Evolutionary conservation across 2,888 invertebrate species (phyloP).

Genomic region (Calliopum simillimum): DNA sequence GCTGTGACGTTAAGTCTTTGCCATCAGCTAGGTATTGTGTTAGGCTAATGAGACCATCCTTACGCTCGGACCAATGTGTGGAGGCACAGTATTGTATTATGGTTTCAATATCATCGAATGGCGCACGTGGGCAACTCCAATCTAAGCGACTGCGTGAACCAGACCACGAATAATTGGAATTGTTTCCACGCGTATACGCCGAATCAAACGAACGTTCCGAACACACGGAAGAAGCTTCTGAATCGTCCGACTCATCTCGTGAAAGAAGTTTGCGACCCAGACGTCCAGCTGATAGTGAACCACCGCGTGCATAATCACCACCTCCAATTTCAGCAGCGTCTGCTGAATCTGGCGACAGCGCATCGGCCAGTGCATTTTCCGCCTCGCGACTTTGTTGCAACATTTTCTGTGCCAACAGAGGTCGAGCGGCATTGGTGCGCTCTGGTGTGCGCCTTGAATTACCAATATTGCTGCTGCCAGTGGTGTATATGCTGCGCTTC

Average conservation of each 20-base stretch:
- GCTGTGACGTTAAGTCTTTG: conserved; percentile 71
- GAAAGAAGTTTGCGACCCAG: conserved; percentile 68
- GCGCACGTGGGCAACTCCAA: conserved; percentile 71
- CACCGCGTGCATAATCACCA: conserved; percentile 53
- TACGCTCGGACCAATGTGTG: conserved; percentile 93
- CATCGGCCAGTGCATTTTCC: conserved; percentile 84
- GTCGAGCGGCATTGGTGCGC: conserved; percentile 71
- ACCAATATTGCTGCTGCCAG: conserved; percentile 52
- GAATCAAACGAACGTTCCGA: conserved; percentile 91
- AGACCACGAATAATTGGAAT: conserved; percentile 87
- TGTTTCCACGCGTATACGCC: conserved; percentile 77
- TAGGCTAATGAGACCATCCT: conserved; percentile 89
- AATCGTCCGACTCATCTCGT: conserved; percentile 87
- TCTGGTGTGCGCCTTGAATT: conserved; percentile 66
- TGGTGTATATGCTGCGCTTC: conserved; percentile 62
- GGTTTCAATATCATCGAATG: conserved; percentile 82
- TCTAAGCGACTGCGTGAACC: conserved; percentile 83
- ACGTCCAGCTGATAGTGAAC: conserved; percentile 69
- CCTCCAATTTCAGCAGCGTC: conserved; percentile 42
- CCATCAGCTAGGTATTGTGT: conserved; percentile 76
- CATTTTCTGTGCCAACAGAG: conserved; percentile 83
- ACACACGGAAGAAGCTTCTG: conserved; percentile 95
- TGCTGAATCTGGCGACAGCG: conserved; percentile 60
- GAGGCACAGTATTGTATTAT: conserved; percentile 90
- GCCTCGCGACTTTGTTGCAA: conserved; percentile 89